Percentiles rank a stretch among this genome's conserved stretches.
Conservation (phyloP, 2,888 invertebrate genomes). For the Amitus sp. region DNA sequence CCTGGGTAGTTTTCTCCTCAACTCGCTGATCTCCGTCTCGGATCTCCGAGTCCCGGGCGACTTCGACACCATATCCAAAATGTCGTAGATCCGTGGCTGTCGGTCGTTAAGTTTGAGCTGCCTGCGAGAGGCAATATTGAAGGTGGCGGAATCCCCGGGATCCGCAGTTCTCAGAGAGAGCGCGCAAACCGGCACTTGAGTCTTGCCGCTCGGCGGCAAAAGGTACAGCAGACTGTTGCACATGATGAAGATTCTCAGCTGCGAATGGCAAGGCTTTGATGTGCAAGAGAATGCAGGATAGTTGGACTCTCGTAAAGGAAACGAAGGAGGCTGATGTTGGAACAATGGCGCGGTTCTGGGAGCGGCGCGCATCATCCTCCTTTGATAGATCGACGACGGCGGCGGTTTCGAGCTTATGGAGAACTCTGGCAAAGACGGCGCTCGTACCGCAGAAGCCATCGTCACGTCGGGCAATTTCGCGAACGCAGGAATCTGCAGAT, state of each 20-base stretch:
- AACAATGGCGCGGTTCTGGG: conserved; percentile 40
- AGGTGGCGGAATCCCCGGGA: conserved; percentile 26
- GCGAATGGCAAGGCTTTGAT: conserved; percentile 41
- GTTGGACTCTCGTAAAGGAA: conserved; percentile 21
- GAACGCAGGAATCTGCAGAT: conserved; percentile 6
- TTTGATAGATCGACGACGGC: conserved; percentile 29
- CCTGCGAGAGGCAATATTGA: conserved; percentile 16
- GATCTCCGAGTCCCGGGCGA: not conserved
- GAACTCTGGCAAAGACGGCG: conserved; percentile 11
- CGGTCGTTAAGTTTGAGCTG: not conserved
- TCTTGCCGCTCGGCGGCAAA: conserved; percentile 27
- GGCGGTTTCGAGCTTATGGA: conserved; percentile 23
- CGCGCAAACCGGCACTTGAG: conserved; percentile 37
- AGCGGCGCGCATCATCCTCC: conserved; percentile 33
- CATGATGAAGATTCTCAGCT: conserved; percentile 39
- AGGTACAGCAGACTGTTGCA: conserved; percentile 37
- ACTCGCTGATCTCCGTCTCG: not conserved
- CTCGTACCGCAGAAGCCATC: not conserved
- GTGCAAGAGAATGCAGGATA: conserved; percentile 29
- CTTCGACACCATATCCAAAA: not conserved
- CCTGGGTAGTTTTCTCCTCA: not conserved
- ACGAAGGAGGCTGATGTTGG: conserved; percentile 28
- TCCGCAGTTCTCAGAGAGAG: conserved; percentile 21
- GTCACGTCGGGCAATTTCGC: conserved; percentile 9
- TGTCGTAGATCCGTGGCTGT: not conserved